Conservation (phyloP, 2,797 vertebrate genomes). For the Borostomias antarcticus region DNA sequence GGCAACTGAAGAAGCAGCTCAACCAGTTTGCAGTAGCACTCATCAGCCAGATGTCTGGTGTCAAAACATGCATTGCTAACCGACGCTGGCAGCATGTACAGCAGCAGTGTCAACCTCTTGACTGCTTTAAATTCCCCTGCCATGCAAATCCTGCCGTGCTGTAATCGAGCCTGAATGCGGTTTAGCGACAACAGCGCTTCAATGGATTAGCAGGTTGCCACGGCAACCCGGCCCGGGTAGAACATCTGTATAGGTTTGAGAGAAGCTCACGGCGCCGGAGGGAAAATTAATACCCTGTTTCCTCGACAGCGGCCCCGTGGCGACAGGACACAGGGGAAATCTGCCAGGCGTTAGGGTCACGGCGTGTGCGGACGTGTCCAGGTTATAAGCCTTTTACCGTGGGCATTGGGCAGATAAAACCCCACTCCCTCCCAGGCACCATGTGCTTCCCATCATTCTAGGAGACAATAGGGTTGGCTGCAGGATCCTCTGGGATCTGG, state of each 20-base stretch:
- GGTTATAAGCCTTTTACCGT: too few relatives aligned
- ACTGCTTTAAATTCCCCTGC: constrained; percentile 52
- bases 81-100: not conserved
- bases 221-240: constrained; percentile 61
- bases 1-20: too few relatives aligned
- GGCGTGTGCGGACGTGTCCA: constrained; percentile 24
- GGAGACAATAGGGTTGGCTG: constrained; percentile 40
- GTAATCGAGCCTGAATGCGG: constrained; percentile 64
- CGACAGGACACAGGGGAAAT: constrained; percentile 4
- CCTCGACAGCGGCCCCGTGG: constrained; percentile 41
- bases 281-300: constrained; percentile 52
- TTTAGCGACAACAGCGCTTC: constrained; percentile 66
- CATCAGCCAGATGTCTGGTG: too few relatives aligned
- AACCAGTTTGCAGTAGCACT: too few relatives aligned
- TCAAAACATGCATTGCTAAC: not conserved
- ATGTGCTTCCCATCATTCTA: constrained; percentile 21
- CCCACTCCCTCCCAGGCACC: too few relatives aligned
- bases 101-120: not conserved
- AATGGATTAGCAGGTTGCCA: constrained; percentile 74
- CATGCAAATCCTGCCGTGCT: constrained; percentile 62
- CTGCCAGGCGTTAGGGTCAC: constrained; percentile 21
- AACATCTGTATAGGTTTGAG: constrained; percentile 73
- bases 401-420: too few relatives aligned
- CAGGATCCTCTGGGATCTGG: constrained; percentile 40
- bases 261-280: constrained; percentile 38